Evolutionary conservation across 2,888 invertebrate species (phyloP), one percentile per base, ranked within the genome.

Genomic region (Parasteatoda lunata): DNA sequence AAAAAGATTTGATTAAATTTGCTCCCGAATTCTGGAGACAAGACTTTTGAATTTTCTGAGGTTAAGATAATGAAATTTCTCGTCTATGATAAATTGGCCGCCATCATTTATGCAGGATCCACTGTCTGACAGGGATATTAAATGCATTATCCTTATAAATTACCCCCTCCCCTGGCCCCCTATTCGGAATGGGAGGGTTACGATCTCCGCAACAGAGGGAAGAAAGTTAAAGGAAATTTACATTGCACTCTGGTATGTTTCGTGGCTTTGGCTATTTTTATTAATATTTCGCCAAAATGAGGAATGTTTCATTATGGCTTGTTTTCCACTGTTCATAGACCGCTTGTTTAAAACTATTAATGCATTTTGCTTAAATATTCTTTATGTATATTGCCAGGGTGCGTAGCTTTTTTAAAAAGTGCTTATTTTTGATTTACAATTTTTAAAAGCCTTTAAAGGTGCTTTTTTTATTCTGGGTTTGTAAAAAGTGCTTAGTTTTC

Each of bases 41-140:
- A 52, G 15, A 47, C 13, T 5, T 47, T 75, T 11, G 51, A 45
- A 72, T 45, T 47, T 69, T 70, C 30, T 49, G 65, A 76, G 72
- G 52, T 76, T 49, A 69, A 52, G 76, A 71, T 77, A 86, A 86
- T 86, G 80, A 82, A 77, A 78, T 79, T 85, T 75, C 70, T 72
- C 73, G 45, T 45, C 76, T 30, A 51, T 85, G 79, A 85, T 85
- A 65, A 66, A 85, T 85, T 73, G 79, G 51, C 11, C 59, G 75
- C 79, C 7, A 76, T 79, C 78, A 15, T 15, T 85, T 85, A 85
- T 85, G 79, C 75, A 75, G 45, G 70, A 52, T 54, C 13, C 64
- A 66, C 47, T 52, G 59, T 47, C 73, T 78, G 84, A 69, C 68
- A 66, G 9, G 54, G 73, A 78, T 78, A 73, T 77, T 84, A 49